These are phyloP conservation scores for Frankliniella fusca DNA, from an alignment of 2,888 invertebrate genomes.

Conservation along the genomic window DNA sequence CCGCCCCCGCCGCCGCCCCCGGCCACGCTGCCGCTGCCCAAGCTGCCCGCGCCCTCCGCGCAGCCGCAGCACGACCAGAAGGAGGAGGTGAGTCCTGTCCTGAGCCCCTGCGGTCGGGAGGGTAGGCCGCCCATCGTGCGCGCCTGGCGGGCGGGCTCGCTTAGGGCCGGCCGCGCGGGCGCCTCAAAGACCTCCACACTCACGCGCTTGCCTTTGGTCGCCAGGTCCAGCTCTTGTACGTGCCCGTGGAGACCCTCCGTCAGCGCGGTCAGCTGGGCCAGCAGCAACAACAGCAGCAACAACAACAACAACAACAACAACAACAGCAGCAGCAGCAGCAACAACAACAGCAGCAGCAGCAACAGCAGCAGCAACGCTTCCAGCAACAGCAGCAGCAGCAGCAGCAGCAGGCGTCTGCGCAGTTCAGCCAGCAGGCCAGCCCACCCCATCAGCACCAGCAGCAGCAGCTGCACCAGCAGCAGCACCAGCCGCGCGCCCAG, in stretches of 20 bases:
- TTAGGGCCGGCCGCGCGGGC: neutral
- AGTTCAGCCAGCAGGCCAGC: neutral
- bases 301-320: too few species aligned
- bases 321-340: slow-evolving; percentile 22
- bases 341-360: slow-evolving; percentile 26
- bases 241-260: slow-evolving; percentile 71
- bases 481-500: slow-evolving; percentile 16
- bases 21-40: slow-evolving; percentile 1
- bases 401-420: slow-evolving; percentile 12
- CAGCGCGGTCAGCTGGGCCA: slow-evolving; percentile 44
- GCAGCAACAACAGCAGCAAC: neutral
- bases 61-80: neutral
- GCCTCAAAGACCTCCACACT: neutral
- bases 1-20: slow-evolving; percentile 4
- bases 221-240: slow-evolving; percentile 72
- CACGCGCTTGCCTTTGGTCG: neutral
- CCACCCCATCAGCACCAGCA: neutral
- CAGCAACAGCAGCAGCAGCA: neutral
- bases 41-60: neutral
- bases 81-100: neutral
- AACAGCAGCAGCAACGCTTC: neutral
- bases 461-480: neutral
- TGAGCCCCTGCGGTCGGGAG: neutral
- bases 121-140: neutral
- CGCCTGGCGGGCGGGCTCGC: neutral